phyloP scores from a whole-genome alignment of 2,888 invertebrate genomes.

The Volucella bombylans region DNA sequence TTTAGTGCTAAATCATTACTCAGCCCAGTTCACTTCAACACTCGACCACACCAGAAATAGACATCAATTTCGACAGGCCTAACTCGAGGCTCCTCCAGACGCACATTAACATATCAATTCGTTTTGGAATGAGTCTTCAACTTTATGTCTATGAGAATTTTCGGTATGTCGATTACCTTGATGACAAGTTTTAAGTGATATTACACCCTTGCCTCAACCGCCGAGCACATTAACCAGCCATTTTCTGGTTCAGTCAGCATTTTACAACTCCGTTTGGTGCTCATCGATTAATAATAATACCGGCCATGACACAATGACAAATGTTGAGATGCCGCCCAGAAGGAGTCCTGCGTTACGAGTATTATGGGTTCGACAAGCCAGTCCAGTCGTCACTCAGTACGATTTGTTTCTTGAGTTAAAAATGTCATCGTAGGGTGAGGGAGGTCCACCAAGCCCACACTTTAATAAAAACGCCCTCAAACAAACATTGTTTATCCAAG shows the following conservation, averaged over 20 bases:
- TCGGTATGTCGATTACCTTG: constrained; percentile 9
- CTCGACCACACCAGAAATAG: neutral
- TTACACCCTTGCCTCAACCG: neutral
- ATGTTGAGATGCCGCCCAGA: neutral
- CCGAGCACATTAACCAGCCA: neutral
- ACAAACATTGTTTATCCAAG: constrained; percentile 12
- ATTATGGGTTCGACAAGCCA: constrained; percentile 23
- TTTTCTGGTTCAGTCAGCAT: constrained; percentile 17
- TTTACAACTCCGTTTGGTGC: constrained; percentile 1
- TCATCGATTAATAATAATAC: constrained; percentile 32
- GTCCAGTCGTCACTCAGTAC: neutral
- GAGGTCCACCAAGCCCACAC: neutral
- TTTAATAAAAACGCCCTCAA: constrained; percentile 31
- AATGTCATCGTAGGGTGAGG: neutral
- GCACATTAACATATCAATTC: constrained; percentile 18
- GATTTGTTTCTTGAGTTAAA: neutral
- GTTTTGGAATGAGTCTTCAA: neutral
- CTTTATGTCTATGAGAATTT: neutral
- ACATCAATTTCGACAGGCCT: constrained; percentile 15
- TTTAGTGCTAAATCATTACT: constrained; percentile 20
- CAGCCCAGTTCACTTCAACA: neutral
- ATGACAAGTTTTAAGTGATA: constrained; percentile 9
- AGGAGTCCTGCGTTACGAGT: neutral
- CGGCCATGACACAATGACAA: constrained; percentile 26
- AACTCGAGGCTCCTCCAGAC: neutral